phyloP scores from a whole-genome alignment of 2,797 vertebrate species.

The Muraenolepis orangiensis region DNA sequence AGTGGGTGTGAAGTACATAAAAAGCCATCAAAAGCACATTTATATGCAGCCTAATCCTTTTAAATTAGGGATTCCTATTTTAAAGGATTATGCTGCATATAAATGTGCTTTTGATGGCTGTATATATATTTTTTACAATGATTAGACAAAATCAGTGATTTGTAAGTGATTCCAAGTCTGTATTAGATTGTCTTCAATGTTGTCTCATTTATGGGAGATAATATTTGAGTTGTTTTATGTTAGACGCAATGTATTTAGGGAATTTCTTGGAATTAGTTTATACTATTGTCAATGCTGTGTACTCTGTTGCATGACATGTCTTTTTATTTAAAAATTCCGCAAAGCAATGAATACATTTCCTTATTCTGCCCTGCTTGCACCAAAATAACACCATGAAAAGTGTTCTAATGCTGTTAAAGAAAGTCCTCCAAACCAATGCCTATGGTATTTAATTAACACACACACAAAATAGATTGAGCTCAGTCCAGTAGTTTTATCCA shows the following conservation, averaged over 20 bases:
- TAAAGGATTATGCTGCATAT: constrained; percentile 55
- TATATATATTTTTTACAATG: constrained; percentile 27
- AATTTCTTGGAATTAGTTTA: background rate
- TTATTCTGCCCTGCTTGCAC: background rate
- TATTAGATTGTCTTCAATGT: constrained; percentile 3
- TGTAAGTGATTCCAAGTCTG: background rate
- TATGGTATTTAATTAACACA: too few relatives aligned
- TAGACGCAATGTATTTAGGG: background rate
- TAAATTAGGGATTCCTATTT: constrained; percentile 52
- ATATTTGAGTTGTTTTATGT: background rate
- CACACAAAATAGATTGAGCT: too few relatives aligned
- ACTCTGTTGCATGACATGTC: too few relatives aligned
- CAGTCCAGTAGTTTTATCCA: too few relatives aligned
- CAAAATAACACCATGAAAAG: too few relatives aligned
- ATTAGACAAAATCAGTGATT: constrained; percentile 12
- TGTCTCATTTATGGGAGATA: background rate
- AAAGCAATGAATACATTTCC: too few relatives aligned
- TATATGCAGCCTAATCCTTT: too few relatives aligned
- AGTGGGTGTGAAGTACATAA: constrained; percentile 40
- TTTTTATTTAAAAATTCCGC: too few relatives aligned
- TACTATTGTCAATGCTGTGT: too few relatives aligned
- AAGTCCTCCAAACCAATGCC: too few relatives aligned
- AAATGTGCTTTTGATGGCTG: constrained; percentile 40
- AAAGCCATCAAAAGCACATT: too few relatives aligned
- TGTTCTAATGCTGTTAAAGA: too few relatives aligned